Base-by-base conservation (phyloP, 2,888 invertebrate species). In the Orthosia gothica region DNA sequence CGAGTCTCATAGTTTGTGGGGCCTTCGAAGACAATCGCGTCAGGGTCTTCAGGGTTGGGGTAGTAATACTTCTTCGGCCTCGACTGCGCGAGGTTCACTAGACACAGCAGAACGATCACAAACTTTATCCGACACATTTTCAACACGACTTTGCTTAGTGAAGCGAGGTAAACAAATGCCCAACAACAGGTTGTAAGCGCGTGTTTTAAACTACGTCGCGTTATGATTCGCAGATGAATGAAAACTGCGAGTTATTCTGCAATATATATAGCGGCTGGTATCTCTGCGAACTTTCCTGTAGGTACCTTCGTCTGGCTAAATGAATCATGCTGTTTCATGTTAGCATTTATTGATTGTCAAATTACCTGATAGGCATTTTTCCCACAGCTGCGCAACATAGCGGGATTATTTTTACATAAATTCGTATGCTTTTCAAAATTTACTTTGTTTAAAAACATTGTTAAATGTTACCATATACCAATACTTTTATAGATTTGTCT, bases 1-100 rank as follows among this genome's bases (percentile, higher is more conserved):
- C 84, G 69, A 20, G 55, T 74, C 0, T 92, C 88, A 20, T 88
- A 91, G 79, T 94, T 95, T 0, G 94, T 95, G 0, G 93, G 94
- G 3, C 91, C 95, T 0, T 91, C 91, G 59, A 94, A 95, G 0
- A 92, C 93, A 16, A 95, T 94, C 0, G 92, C 90, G 45, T 89
- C 80, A 0, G 93, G 92, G 70, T 91, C 91, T 0, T 87, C 73
- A 5, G 83, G 82, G 63, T 89, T 85, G 0, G 92, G 89, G 74
- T 90, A 92, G 72, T 92, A 94, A 3, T 90, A 52, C 62, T 59
- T 84, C 83, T 49, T 87, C 4, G 61, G 61, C 15, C 61, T 61
- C 20, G 75, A 65, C 11, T 82, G 83, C 15, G 62, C 87, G 9
- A 86, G 54, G 47, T 70, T 81, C 11, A 88, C 32, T 11, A 88